phyloP scores from a whole-genome alignment of 2,888 invertebrate genomes.

The Drosophila recens region DNA sequence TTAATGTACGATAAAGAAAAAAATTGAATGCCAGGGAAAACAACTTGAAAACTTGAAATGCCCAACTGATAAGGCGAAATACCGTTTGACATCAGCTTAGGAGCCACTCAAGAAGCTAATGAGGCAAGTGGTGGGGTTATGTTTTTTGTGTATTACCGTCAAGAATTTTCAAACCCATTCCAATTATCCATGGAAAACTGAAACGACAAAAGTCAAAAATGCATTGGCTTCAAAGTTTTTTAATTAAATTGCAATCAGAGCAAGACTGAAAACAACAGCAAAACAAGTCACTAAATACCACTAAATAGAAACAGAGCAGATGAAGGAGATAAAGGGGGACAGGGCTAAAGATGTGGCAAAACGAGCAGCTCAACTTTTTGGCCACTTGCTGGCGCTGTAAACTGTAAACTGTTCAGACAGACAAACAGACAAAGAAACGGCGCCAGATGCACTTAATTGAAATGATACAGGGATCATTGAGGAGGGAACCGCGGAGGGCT shows the following conservation, averaged over 20 bases:
- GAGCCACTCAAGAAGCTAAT: constrained; percentile 37
- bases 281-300: constrained; percentile 27
- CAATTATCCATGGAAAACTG: constrained; percentile 37
- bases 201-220: constrained; percentile 29
- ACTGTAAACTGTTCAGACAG: constrained; percentile 62
- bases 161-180: background rate
- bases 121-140: constrained; percentile 31
- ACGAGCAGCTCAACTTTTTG: constrained; percentile 27
- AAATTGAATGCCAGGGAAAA: constrained; percentile 18
- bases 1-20: constrained; percentile 69
- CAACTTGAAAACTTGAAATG: constrained; percentile 44
- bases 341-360: background rate
- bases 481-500: background rate
- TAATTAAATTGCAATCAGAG: constrained; percentile 61
- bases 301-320: background rate
- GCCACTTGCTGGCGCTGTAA: constrained; percentile 15
- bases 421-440: constrained; percentile 15
- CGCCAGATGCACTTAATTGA: constrained; percentile 60
- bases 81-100: constrained; percentile 14
- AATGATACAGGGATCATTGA: constrained; percentile 15
- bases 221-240: constrained; percentile 45
- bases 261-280: constrained; percentile 12
- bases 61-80: constrained; percentile 45
- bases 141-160: background rate
- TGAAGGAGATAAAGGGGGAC: background rate